Base-by-base conservation (phyloP, 2,888 invertebrate genomes). In the Cerastoderma edule region DNA sequence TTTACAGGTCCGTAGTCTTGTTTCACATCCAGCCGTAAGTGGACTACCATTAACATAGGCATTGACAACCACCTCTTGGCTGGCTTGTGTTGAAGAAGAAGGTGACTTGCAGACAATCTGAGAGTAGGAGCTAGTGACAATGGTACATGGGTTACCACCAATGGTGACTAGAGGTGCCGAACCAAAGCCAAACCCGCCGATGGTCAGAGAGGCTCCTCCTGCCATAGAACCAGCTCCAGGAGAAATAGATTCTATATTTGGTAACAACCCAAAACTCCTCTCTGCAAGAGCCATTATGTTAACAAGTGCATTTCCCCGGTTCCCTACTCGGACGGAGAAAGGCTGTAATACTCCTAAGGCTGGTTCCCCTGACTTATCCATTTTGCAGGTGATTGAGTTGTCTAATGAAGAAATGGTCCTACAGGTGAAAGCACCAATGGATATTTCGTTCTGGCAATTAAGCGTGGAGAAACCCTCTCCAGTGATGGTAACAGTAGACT, bases 381-480 rank as follows among this genome's bases (percentile, higher is more conserved):
- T 64, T 1, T 28, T 72, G 46, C 84, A 84, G 5, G 63, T 67
- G 19, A 86, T 33, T 13, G 54, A 30, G 6, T 54, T 46, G 2
- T 69, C 67, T 19, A 77, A 67, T 2, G 83, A 67, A 0, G 68
- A 48, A 0, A 66, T 60, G 2, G 82, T 81, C 19, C 28, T 46
- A 65, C 84, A 84, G 2, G 56, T 33, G 22, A 67, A 75, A 39
- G 72, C 76, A 10, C 83, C 85, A 57, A 87, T 78, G 0, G 4
- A 70, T n/a, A 89, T 78, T 65, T 87, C 87, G 67, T 89, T 88
- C 56, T 87, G 84, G 67, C 87, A 87, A 1, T 60, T 46, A 4
- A 69, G 73, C 3, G 72, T 46, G 8, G 86, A 83, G 39, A 88
- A 83, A 4, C 87, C 87, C 8, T 79, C 75, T 10, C 88, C 88